These are phyloP conservation scores for Mycetomoellerius zeteki DNA, from an alignment of 1,140 invertebrate genomes.

Conservation along the genomic window DNA sequence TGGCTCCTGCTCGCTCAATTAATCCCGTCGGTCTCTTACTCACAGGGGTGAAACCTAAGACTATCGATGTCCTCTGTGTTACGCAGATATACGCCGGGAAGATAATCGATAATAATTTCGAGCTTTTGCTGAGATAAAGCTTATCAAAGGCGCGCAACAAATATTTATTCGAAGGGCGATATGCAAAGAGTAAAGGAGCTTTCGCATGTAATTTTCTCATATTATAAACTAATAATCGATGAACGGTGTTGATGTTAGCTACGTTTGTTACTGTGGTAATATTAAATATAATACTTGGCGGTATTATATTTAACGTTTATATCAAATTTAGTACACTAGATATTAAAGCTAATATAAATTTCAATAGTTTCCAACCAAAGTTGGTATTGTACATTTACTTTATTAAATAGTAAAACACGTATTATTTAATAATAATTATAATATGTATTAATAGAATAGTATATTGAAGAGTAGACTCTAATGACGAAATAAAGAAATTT, in stretches of 20 bases:
- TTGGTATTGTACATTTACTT: slow-evolving; percentile 21
- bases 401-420: slow-evolving; percentile 25
- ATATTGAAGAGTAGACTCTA: neutral
- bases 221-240: neutral
- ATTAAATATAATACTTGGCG: slow-evolving; percentile 31
- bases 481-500: neutral
- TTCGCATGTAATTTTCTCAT: neutral
- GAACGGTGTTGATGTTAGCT: neutral
- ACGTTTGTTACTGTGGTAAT: slow-evolving; percentile 22
- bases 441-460: neutral
- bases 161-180: slow-evolving; percentile 19
- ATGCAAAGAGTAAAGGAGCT: neutral
- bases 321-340: slow-evolving; percentile 33
- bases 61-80: slow-evolving; percentile 57
- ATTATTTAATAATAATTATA: slow-evolving; percentile 4
- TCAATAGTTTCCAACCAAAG: slow-evolving; percentile 10
- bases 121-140: slow-evolving; percentile 29
- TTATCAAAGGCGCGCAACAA: slow-evolving; percentile 12
- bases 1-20: slow-evolving; percentile 48
- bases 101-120: slow-evolving; percentile 33
- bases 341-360: slow-evolving; percentile 26
- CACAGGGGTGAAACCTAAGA: slow-evolving; percentile 65
- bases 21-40: slow-evolving; percentile 56
- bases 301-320: slow-evolving; percentile 41
- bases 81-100: neutral